phyloP scores from a whole-genome alignment of 2,888 invertebrate species.

The Tanaodytes sp. region DNA sequence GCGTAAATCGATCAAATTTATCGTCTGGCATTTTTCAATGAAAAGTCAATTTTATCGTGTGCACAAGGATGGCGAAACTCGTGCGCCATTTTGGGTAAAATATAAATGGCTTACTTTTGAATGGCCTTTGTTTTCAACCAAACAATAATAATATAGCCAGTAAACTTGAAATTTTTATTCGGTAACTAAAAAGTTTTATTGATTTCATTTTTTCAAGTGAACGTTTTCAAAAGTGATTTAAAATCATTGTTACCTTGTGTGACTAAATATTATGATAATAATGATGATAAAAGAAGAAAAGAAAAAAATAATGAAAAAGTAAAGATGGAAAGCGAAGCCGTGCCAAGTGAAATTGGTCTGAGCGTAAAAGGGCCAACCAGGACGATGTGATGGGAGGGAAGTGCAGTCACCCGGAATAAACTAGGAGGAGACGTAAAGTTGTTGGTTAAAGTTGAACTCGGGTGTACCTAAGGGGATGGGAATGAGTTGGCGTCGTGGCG shows the following conservation, averaged over 20 bases:
- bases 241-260: too few species aligned
- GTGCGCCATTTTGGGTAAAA: slow-evolving; percentile 33
- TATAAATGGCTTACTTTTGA: slow-evolving; percentile 45
- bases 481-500: slow-evolving; percentile 71
- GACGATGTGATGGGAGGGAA: slow-evolving; percentile 68
- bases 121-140: too few species aligned
- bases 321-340: slow-evolving; percentile 55
- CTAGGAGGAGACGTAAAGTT: slow-evolving; percentile 72
- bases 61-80: slow-evolving; percentile 28
- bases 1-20: slow-evolving; percentile 18
- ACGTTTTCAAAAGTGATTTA: too few species aligned
- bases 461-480: slow-evolving; percentile 61
- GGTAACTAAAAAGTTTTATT: too few species aligned
- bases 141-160: too few species aligned
- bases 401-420: slow-evolving; percentile 72
- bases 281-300: not conserved
- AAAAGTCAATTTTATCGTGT: slow-evolving; percentile 23
- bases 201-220: too few species aligned
- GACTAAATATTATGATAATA: too few species aligned
- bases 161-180: too few species aligned
- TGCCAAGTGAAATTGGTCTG: slow-evolving; percentile 68
- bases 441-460: slow-evolving; percentile 70
- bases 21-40: slow-evolving; percentile 10
- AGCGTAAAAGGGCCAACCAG: slow-evolving; percentile 58
- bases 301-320: slow-evolving; percentile 51